Evolutionary conservation across 2,888 invertebrate species (phyloP), one percentile per base, ranked within the genome.

Genomic region (Agrotis puta): DNA sequence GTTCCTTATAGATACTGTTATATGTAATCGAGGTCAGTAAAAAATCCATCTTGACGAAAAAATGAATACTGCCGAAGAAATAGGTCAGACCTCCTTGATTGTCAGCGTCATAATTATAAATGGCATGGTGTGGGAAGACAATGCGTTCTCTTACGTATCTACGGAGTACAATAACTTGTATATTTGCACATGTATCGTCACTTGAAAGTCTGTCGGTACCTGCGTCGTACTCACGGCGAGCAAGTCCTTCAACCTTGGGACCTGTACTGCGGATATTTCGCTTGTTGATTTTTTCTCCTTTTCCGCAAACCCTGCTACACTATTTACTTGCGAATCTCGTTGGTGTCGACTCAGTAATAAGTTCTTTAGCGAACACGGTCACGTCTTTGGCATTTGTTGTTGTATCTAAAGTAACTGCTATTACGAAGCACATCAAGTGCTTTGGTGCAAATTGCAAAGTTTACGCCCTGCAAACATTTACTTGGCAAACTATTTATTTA

Each of bases 181-280:
- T 84, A 86, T 88, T 90, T 88, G 87, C 79, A 83, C 84, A 85
- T 85, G 85, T 84, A 88, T 88, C 87, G 88, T 86, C 87, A 88
- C 92, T 94, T 91, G 94, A 94, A 94, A 94, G 94, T 94, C 90
- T 90, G 91, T 90, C 89, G 87, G 88, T 89, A 88, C 81, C 88
- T 86, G 87, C 86, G 86, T 82, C 82, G 80, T 83, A 86, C 88
- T 94, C 95, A 95, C 89, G 95, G 95, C 91, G 86, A 95, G 89
- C 95, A 89, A 90, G 92, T 94, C 88, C 90, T 86, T 84, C 89
- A 92, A 93, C 95, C 95, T 95, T 95, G 94, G 90, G 83, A 87
- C 87, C 88, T 89, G 70, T 77, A 91, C 91, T 89, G 90, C 93
- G 92, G 93, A 94, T 94, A 94, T 94, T 93, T 93, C 88, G 89